Conservation (phyloP, 2,113 vertebrate species). For the Macroglossus sobrinus region DNA sequence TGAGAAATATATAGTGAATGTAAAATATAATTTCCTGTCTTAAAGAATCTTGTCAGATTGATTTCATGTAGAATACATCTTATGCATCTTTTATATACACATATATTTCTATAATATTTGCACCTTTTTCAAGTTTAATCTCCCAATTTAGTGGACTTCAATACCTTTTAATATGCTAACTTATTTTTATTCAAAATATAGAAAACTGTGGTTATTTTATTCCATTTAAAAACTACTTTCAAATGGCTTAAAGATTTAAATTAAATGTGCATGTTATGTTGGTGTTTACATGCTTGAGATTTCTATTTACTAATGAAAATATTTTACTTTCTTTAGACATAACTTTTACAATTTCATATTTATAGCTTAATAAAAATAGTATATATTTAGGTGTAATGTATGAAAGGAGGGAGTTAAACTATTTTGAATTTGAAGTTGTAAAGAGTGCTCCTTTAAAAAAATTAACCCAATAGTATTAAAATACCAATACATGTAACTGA, state of each 20-base stretch:
- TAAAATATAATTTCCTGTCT: not conserved
- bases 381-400: not conserved
- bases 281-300: not conserved
- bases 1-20: not conserved
- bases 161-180: not conserved
- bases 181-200: conserved; percentile 31
- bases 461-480: not conserved
- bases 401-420: not conserved
- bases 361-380: not conserved
- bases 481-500: not conserved
- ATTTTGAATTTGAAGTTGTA: not conserved
- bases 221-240: conserved; percentile 16
- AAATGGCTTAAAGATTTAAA: not conserved
- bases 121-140: conserved; percentile 26
- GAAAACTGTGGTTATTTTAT: not conserved
- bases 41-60: not conserved
- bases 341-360: not conserved
- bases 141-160: not conserved
- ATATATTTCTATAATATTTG: not conserved
- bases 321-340: conserved; percentile 20
- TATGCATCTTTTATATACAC: not conserved
- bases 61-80: not conserved
- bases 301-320: conserved; percentile 19
- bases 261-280: not conserved
- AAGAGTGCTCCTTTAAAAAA: not conserved